These are phyloP conservation scores for Mesopsocus fuscifrons DNA, from an alignment of 2,888 invertebrate species.

Conservation along the genomic window DNA sequence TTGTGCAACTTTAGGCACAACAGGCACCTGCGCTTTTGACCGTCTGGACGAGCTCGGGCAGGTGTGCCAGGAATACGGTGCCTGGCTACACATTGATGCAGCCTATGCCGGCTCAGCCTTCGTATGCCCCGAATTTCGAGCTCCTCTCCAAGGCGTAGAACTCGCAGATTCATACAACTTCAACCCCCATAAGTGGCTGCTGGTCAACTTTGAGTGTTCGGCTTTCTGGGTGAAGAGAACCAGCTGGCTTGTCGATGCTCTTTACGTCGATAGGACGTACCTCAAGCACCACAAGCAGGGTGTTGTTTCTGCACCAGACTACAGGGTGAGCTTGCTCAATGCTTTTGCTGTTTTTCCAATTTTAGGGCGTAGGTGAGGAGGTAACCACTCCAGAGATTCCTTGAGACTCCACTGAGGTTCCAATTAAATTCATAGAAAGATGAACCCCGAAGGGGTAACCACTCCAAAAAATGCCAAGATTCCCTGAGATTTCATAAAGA, in stretches of 20 bases:
- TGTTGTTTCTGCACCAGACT: constrained; percentile 33
- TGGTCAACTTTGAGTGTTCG: constrained; percentile 90
- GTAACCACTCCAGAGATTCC: too few relatives aligned
- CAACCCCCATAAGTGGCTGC: constrained; percentile 91
- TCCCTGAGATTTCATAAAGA: too few relatives aligned
- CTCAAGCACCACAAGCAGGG: constrained; percentile 49
- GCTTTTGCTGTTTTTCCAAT: too few relatives aligned
- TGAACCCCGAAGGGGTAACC: too few relatives aligned
- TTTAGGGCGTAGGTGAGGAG: too few relatives aligned
- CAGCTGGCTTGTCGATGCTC: constrained; percentile 59
- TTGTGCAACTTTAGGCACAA: constrained; percentile 84
- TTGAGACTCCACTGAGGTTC: too few relatives aligned
- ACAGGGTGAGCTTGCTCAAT: constrained; percentile 34
- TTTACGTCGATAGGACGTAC: constrained; percentile 82
- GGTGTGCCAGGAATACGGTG: constrained; percentile 49
- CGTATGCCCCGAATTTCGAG: constrained; percentile 76
- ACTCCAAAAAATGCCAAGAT: too few relatives aligned
- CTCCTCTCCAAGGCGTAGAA: constrained; percentile 57
- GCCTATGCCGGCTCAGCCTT: constrained; percentile 73
- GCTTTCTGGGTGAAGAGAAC: constrained; percentile 80
- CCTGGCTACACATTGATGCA: constrained; percentile 95
- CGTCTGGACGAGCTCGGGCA: constrained; percentile 71
- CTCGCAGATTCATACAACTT: constrained; percentile 78
- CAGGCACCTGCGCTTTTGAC: constrained; percentile 91
- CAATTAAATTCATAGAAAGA: too few relatives aligned